Evolutionary conservation across 2,113 vertebrate species (phyloP).

Genomic region (Cercocebus atys): DNA sequence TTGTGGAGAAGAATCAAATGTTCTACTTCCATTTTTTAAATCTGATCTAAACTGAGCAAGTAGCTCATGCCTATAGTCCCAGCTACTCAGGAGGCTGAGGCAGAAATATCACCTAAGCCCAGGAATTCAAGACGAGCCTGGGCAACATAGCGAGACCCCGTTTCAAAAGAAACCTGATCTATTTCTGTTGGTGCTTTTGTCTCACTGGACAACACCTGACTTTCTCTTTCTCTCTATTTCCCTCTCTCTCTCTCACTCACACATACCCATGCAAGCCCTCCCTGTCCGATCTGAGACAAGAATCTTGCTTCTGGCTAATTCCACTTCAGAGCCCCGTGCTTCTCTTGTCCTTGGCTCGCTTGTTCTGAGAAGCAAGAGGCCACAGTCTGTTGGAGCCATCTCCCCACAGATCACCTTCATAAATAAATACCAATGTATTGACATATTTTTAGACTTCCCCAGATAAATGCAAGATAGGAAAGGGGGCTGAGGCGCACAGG

Average conservation of each 20-base stretch:
- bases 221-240: too few species aligned
- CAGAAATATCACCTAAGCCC: not conserved
- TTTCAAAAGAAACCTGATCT: not conserved
- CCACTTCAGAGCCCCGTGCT: not conserved
- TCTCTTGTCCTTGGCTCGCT: not conserved
- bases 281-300: not conserved
- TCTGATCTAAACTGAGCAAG: not conserved
- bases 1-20: not conserved
- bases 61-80: not conserved
- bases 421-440: not conserved
- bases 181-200: not conserved
- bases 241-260: not conserved
- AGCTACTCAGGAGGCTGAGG: not conserved
- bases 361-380: not conserved
- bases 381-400: not conserved
- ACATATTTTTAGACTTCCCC: not conserved
- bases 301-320: not conserved
- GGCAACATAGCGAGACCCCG: not conserved
- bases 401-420: not conserved
- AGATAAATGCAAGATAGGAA: not conserved
- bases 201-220: not conserved
- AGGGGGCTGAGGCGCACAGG: not conserved
- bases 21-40: not conserved
- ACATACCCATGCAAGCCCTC: accelerated
- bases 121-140: not conserved